phyloP scores from a whole-genome alignment of 2,797 vertebrate genomes.

The Leptodactylus fallax region DNA sequence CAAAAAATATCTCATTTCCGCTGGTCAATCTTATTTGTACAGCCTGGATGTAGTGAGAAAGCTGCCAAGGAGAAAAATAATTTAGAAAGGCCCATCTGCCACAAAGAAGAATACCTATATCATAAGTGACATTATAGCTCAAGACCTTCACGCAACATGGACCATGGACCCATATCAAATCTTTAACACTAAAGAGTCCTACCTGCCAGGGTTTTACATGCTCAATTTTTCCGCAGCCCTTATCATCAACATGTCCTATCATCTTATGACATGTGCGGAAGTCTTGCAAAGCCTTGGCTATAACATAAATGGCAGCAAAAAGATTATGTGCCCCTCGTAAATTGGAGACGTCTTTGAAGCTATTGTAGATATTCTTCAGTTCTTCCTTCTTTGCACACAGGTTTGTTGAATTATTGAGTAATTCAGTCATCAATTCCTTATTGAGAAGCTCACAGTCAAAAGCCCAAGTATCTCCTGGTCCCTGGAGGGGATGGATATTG shows the following conservation, averaged over 20 bases:
- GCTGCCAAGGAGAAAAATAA: not conserved
- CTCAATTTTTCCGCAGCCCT: not conserved
- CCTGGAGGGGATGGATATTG: not conserved
- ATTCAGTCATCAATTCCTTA: not conserved
- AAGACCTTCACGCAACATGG: not conserved
- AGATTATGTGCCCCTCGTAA: not conserved
- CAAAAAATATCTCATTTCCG: conserved; percentile 41
- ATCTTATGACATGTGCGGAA: not conserved
- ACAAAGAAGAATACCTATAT: too few species aligned
- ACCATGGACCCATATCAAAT: not conserved
- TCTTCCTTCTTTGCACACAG: conserved; percentile 34
- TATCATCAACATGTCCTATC: conserved; percentile 14
- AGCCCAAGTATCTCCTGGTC: not conserved
- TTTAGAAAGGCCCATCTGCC: too few species aligned
- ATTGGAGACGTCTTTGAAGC: not conserved
- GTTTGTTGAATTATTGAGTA: not conserved
- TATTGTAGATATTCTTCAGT: not conserved
- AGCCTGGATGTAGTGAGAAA: conserved; percentile 28
- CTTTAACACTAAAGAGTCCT: not conserved
- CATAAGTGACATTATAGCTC: not conserved
- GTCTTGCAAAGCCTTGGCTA: conserved; percentile 35
- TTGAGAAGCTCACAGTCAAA: conserved; percentile 20
- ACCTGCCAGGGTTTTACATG: conserved; percentile 43
- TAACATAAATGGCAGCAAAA: conserved; percentile 27
- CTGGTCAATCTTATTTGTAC: not conserved